Conservation (phyloP, 2,888 invertebrate genomes). For the Carterocephalus palaemon region DNA sequence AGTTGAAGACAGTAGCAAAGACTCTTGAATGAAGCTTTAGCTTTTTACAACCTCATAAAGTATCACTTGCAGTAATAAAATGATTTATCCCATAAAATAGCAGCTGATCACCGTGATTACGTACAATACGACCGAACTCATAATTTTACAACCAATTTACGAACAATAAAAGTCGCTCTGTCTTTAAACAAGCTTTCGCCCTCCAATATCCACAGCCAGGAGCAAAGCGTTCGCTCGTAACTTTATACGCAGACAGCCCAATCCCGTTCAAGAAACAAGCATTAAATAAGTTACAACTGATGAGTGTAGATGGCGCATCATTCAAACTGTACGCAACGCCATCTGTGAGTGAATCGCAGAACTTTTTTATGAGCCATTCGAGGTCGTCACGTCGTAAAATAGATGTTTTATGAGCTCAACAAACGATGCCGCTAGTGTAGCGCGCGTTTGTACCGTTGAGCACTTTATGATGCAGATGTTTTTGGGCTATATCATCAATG, state of each 20-base stretch:
- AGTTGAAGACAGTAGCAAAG: too few species aligned
- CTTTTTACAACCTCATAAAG: conserved; percentile 63
- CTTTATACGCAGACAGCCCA: conserved; percentile 69
- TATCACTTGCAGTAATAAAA: conserved; percentile 65
- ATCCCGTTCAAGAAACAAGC: conserved; percentile 46
- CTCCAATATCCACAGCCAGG: conserved; percentile 74
- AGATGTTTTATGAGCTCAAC: conserved; percentile 65
- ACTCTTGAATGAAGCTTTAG: conserved; percentile 54
- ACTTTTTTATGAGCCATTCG: conserved; percentile 72
- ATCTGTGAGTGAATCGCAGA: conserved; percentile 62
- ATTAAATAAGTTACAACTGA: conserved; percentile 42
- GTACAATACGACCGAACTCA: conserved; percentile 73
- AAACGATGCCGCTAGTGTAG: conserved; percentile 72
- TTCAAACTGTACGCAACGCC: conserved; percentile 50
- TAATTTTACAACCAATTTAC: conserved; percentile 80
- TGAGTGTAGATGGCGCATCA: conserved; percentile 63
- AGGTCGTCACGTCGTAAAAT: conserved; percentile 70
- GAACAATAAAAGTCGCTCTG: conserved; percentile 79
- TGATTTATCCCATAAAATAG: conserved; percentile 72
- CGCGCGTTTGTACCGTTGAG: conserved; percentile 36
- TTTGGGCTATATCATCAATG: too few species aligned
- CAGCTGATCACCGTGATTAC: conserved; percentile 75
- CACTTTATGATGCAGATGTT: not conserved
- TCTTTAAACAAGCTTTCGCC: conserved; percentile 72
- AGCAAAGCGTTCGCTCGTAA: conserved; percentile 67